phyloP scores from a whole-genome alignment of 1,140 invertebrate genomes.

The Araneus ventricosus region DNA sequence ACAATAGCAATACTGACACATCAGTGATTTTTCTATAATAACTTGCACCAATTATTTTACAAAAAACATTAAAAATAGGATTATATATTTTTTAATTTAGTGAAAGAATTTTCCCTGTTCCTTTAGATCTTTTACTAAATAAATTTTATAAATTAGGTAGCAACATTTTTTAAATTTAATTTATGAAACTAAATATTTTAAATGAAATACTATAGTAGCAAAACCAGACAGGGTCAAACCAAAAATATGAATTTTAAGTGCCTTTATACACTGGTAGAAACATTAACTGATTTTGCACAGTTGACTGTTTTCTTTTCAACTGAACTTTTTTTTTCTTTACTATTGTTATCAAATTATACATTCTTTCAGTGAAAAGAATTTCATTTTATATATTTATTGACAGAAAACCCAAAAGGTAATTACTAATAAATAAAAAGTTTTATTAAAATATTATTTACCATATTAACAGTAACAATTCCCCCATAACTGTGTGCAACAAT shows the following conservation, averaged over 20 bases:
- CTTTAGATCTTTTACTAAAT: too few relatives aligned
- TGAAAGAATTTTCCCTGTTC: too few relatives aligned
- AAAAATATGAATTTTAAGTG: background rate
- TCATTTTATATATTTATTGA: background rate
- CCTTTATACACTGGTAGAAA: background rate
- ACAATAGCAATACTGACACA: too few relatives aligned
- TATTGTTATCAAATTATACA: background rate
- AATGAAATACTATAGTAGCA: too few relatives aligned
- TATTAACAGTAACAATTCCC: slow-evolving; percentile 83
- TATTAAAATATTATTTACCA: slow-evolving; percentile 53
- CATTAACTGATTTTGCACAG: background rate
- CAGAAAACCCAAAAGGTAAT: background rate
- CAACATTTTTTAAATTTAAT: too few relatives aligned
- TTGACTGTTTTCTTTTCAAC: background rate
- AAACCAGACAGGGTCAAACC: too few relatives aligned
- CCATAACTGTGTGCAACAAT: slow-evolving; percentile 90
- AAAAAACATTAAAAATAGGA: too few relatives aligned
- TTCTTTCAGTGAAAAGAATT: background rate
- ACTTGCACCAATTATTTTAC: too few relatives aligned
- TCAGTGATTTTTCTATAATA: too few relatives aligned
- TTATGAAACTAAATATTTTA: too few relatives aligned
- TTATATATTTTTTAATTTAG: too few relatives aligned
- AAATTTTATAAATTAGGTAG: too few relatives aligned
- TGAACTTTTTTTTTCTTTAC: background rate
- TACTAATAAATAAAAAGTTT: background rate